Evolutionary conservation across 2,113 vertebrate genomes (phyloP).

Genomic region (Halcyon senegalensis): DNA sequence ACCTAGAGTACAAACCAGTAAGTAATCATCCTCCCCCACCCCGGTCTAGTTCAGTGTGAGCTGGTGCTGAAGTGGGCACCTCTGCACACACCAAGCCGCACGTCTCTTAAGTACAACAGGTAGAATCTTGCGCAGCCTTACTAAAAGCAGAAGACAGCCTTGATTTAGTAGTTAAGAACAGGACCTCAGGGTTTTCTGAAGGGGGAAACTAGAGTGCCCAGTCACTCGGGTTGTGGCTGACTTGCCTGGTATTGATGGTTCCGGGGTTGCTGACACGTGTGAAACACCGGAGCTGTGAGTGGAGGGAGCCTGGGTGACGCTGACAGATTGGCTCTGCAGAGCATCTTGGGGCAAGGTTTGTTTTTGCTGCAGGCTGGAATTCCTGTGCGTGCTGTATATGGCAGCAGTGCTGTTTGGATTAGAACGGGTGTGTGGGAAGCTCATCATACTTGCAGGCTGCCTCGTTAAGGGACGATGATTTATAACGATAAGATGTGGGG

Average conservation of each 20-base stretch:
- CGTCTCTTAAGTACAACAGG: background rate
- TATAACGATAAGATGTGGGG: background rate
- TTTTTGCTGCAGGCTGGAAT: slow-evolving; percentile 9
- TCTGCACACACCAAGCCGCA: background rate
- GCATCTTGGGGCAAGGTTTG: background rate
- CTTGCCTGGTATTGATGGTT: background rate
- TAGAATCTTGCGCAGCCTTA: background rate
- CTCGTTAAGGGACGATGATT: background rate
- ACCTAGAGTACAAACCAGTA: background rate
- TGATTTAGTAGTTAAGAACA: background rate
- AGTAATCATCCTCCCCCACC: background rate
- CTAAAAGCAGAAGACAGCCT: background rate
- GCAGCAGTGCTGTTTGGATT: background rate
- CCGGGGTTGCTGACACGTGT: background rate
- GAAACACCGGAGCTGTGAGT: background rate
- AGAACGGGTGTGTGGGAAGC: background rate
- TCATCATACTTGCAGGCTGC: background rate
- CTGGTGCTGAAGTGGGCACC: background rate
- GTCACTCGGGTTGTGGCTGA: background rate
- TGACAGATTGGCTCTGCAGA: background rate
- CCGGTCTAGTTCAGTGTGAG: background rate
- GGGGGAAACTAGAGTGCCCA: background rate
- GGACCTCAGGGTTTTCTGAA: background rate
- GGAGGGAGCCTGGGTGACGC: background rate
- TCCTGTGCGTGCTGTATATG: background rate